Evolutionary conservation across 2,113 vertebrate genomes (phyloP).

Genomic region (Ariopsis seemanni): DNA sequence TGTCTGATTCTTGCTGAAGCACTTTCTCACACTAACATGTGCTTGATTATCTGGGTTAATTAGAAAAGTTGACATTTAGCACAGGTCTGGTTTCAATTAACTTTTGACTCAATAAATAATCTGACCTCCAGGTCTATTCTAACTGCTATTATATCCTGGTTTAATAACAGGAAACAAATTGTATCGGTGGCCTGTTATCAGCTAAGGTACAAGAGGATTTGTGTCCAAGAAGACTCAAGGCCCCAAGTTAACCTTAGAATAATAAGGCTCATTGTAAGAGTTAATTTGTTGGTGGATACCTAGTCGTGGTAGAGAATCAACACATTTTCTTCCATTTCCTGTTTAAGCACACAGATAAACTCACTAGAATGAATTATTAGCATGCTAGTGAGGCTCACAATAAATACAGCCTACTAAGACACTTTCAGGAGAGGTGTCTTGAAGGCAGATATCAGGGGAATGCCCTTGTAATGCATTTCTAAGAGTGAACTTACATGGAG

Average conservation of each 20-base stretch:
- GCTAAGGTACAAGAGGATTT: not conserved
- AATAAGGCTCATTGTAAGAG: conserved; percentile 19
- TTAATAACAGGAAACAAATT: conserved; percentile 3
- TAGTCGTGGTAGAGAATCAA: not conserved
- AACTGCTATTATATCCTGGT: conserved; percentile 32
- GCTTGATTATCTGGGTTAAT: conserved; percentile 20
- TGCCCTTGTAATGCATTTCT: conserved; percentile 50
- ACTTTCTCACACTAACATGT: conserved; percentile 2
- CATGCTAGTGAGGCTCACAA: conserved; percentile 51
- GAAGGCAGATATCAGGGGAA: conserved; percentile 46
- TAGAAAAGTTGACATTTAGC: conserved; percentile 18
- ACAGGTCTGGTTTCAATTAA: conserved; percentile 42
- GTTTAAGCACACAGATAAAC: conserved; percentile 46
- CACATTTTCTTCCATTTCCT: not conserved
- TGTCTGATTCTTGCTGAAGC: not conserved
- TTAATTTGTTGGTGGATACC: not conserved
- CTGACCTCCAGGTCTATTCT: conserved; percentile 36
- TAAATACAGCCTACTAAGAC: conserved; percentile 34
- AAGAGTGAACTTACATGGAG: conserved; percentile 51
- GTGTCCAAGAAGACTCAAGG: not conserved
- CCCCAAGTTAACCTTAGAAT: not conserved
- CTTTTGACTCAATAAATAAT: conserved; percentile 43
- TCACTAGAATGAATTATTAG: conserved; percentile 58
- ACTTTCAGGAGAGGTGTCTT: conserved; percentile 28
- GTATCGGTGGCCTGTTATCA: conserved; percentile 15